Conservation (phyloP, 2,888 invertebrate species). For the Saturnia pavonia region DNA sequence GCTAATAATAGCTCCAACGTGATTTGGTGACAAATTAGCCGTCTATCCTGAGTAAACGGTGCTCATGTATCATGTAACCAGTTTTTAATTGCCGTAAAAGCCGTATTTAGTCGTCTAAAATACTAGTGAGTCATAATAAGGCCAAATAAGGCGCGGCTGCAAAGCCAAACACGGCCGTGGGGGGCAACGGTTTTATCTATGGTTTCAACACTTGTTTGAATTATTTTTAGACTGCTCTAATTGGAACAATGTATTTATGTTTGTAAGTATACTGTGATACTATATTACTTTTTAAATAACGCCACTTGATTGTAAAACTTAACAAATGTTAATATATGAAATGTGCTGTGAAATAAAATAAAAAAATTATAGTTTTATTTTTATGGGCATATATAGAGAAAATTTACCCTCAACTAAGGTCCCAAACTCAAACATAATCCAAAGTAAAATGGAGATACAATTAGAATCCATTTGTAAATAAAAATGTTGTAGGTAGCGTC, state of each 20-base stretch:
- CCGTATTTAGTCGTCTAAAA: conserved; percentile 9
- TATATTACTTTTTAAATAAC: neutral
- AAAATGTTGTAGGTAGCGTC: too few species aligned
- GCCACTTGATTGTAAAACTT: neutral
- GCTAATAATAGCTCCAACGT: neutral
- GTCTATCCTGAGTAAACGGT: conserved; percentile 9
- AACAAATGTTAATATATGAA: neutral
- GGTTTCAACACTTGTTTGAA: conserved; percentile 50
- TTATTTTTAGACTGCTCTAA: conserved; percentile 45
- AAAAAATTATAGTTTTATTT: too few species aligned
- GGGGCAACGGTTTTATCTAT: conserved; percentile 40
- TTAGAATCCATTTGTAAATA: too few species aligned
- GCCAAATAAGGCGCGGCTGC: conserved; percentile 40
- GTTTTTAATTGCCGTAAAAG: conserved; percentile 15
- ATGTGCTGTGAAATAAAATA: too few species aligned
- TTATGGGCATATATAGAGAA: too few species aligned
- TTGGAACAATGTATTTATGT: conserved; percentile 30
- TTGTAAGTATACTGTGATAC: conserved; percentile 31
- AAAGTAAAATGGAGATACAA: too few species aligned
- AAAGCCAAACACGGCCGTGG: conserved; percentile 32
- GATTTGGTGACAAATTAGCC: conserved; percentile 11
- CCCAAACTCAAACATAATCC: too few species aligned
- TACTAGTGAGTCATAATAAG: conserved; percentile 20
- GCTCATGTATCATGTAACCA: conserved; percentile 7
- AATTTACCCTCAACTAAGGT: too few species aligned